Base-by-base conservation (phyloP, 2,113 vertebrate genomes). In the Brachirus orientalis region DNA sequence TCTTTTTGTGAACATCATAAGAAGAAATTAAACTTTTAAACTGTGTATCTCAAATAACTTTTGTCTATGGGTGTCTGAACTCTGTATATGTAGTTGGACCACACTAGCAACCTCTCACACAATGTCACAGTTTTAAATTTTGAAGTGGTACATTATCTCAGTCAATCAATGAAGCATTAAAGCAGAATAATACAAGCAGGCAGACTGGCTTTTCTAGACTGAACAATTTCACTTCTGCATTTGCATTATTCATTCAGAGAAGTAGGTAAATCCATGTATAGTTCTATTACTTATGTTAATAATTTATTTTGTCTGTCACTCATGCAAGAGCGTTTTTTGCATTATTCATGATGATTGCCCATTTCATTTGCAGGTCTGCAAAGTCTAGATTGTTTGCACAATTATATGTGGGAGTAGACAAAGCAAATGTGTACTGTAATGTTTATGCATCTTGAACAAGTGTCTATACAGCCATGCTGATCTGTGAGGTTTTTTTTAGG, bases 1-100 rank as follows among this genome's bases (percentile, higher is more conserved):
- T 88, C 87, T 19, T 71, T 88, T 86, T 87, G 79, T 84, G 75
- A 75, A 38, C 51, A 57, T 70, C 63, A 79, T 77, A 72, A 86
- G 83, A 85, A 28, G 6, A 13, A 43, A 43, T 43, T 38, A 52
- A 37, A 84, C 44, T 12, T 82, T 69, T 60, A 90, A 88, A 77
- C 37, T 75, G 80, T 75, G 80, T 66, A 59, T 72, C 22, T 68
- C 57, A 35, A 33, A 58, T 46, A 5, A 37, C 44, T 72, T 58
- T 56, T 50, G 65, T 78, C 45, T 61, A 22, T 66, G 50, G 77
- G 28, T 67, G 36, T 46, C 58, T 43, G 17, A 20, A 16, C 17
- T 28, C 20, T 10, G 11, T 1, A 4, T 22, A 12, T 40, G 10
- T n/a, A 3, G 3, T 11, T 47, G 11, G 52, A 40, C 60, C 46